These are phyloP conservation scores for Myanophis thanlyinensis DNA, from an alignment of 2,113 vertebrate species.

Conservation along the genomic window DNA sequence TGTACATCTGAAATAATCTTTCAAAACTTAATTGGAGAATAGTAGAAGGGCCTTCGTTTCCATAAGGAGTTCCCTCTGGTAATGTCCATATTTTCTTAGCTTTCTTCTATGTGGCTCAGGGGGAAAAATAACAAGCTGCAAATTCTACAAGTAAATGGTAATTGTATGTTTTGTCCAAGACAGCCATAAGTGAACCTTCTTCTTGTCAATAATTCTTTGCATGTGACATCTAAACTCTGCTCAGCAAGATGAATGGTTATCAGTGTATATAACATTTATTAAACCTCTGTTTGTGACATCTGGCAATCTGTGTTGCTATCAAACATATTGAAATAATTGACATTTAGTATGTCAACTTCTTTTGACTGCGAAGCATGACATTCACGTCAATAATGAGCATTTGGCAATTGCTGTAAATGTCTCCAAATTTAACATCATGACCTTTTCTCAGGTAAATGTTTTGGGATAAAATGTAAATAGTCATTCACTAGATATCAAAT, in stretches of 20 bases:
- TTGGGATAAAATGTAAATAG: constrained; percentile 84
- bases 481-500: constrained; percentile 74
- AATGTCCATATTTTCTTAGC: constrained; percentile 49
- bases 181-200: constrained; percentile 69
- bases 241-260: constrained; percentile 71
- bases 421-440: constrained; percentile 79
- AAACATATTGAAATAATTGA: constrained; percentile 79
- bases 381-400: constrained; percentile 81
- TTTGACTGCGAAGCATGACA: constrained; percentile 78
- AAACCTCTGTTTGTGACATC: constrained; percentile 71
- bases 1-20: not conserved
- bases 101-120: constrained; percentile 39
- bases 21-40: constrained; percentile 45
- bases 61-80: constrained; percentile 42
- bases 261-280: constrained; percentile 78
- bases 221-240: constrained; percentile 64
- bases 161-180: constrained; percentile 49
- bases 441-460: constrained; percentile 84
- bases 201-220: constrained; percentile 69
- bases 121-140: constrained; percentile 46
- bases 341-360: constrained; percentile 74
- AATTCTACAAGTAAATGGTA: constrained; percentile 53
- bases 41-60: constrained; percentile 28
- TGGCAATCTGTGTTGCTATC: constrained; percentile 75
- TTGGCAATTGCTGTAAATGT: constrained; percentile 81